phyloP scores from a whole-genome alignment of 2,888 invertebrate species.

The Oasisia sp. region DNA sequence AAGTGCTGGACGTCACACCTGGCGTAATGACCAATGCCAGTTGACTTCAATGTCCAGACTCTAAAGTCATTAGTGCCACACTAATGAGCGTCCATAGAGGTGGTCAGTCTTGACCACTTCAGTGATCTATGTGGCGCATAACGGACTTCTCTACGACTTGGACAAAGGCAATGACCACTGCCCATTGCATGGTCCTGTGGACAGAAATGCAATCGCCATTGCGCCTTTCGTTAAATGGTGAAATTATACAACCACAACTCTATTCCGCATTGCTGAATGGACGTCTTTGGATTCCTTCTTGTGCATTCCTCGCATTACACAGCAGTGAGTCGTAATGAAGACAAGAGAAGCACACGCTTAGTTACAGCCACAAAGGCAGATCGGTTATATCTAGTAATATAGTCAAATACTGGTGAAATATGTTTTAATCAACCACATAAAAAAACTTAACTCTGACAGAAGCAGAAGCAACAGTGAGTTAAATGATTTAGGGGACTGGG shows the following conservation, averaged over 20 bases:
- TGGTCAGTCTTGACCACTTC: background rate
- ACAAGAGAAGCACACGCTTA: background rate
- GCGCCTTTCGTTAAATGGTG: background rate
- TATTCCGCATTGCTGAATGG: background rate
- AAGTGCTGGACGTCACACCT: conserved; percentile 4
- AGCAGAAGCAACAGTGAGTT: no score
- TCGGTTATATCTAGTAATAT: background rate
- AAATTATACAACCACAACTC: background rate
- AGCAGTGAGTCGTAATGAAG: background rate
- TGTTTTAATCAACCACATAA: background rate
- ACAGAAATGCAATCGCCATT: background rate
- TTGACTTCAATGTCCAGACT: background rate
- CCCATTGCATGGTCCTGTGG: background rate
- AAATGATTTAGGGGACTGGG: no score
- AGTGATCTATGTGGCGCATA: conserved; percentile 4
- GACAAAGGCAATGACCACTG: background rate
- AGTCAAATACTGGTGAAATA: background rate
- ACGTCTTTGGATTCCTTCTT: background rate
- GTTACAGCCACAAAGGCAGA: background rate
- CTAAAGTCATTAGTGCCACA: conserved; percentile 13
- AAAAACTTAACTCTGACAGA: background rate
- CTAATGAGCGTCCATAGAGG: background rate
- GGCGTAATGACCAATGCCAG: background rate
- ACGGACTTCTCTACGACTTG: background rate
- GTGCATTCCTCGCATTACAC: background rate